Conservation (phyloP, 2,888 invertebrate genomes). For the Sicus ferrugineus region DNA sequence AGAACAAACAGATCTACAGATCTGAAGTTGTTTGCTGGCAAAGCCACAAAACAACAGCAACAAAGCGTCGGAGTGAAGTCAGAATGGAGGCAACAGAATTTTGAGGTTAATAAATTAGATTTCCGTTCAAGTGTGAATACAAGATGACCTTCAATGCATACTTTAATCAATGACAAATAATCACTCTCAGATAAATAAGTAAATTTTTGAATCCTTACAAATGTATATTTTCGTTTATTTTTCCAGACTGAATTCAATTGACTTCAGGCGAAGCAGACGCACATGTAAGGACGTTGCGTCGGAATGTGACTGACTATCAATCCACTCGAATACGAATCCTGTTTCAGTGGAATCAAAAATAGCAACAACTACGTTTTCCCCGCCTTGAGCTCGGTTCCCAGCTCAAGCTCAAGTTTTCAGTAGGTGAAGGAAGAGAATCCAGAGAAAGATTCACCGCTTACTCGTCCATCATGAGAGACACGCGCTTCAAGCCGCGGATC, state of each 20-base stretch:
- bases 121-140: too few species aligned
- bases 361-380: too few species aligned
- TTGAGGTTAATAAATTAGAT: too few species aligned
- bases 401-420: constrained; percentile 9
- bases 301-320: constrained; percentile 9
- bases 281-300: neutral
- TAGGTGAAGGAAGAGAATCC: neutral
- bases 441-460: neutral
- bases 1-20: too few species aligned
- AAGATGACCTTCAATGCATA: too few species aligned
- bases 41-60: too few species aligned
- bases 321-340: constrained; percentile 37
- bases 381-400: neutral
- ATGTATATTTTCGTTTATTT: neutral
- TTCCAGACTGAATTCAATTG: neutral
- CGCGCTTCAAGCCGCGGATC: constrained; percentile 64
- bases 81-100: too few species aligned
- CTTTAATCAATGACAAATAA: too few species aligned
- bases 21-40: too few species aligned
- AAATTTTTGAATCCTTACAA: neutral
- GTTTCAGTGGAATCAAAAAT: too few species aligned
- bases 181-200: too few species aligned
- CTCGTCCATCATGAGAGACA: constrained; percentile 54
- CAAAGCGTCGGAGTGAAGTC: too few species aligned
- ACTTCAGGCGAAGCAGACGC: neutral